A percentile compares a stretch with the other conserved stretches of the same genome.
Conservation (phyloP, 2,888 invertebrate genomes). For the Oeneis ivallda region DNA sequence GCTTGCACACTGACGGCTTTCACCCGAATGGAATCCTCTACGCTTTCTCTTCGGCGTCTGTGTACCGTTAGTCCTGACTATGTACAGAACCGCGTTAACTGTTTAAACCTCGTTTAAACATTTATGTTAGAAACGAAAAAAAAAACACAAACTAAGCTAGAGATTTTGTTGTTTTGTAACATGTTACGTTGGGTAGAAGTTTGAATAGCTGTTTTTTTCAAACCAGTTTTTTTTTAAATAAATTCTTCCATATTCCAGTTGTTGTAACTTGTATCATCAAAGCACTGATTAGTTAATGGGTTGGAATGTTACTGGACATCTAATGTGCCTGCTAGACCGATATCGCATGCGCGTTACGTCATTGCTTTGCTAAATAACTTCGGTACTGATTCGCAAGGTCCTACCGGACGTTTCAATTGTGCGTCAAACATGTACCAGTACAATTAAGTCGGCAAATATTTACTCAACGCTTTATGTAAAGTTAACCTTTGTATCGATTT, state of each 20-base stretch:
- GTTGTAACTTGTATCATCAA: constrained; percentile 12
- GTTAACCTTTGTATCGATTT: constrained; percentile 4
- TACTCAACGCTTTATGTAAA: constrained; percentile 8
- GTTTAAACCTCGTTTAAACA: constrained; percentile 1
- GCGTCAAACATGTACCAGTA: constrained; percentile 18
- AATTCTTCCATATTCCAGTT: constrained; percentile 2
- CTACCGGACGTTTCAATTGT: constrained; percentile 8
- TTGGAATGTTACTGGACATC: constrained; percentile 33
- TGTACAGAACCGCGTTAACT: constrained; percentile 23
- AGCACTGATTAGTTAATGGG: constrained; percentile 17
- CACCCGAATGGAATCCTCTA: constrained; percentile 69
- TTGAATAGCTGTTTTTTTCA: constrained; percentile 1
- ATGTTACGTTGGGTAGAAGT: neutral
- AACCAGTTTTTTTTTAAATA: constrained; percentile 6
- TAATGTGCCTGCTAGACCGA: constrained; percentile 23
- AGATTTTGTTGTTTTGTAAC: neutral
- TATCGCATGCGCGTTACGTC: constrained; percentile 40
- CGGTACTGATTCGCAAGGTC: constrained; percentile 12
- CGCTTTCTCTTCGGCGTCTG: constrained; percentile 71
- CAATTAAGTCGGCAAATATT: constrained; percentile 13
- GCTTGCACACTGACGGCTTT: constrained; percentile 68
- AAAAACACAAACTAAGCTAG: neutral
- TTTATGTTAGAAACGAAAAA: constrained; percentile 33
- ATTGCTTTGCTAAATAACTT: constrained; percentile 25
- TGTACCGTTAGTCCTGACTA: constrained; percentile 69